Evolutionary conservation across 2,113 vertebrate species (phyloP).

Genomic region (Nipponia nippon): DNA sequence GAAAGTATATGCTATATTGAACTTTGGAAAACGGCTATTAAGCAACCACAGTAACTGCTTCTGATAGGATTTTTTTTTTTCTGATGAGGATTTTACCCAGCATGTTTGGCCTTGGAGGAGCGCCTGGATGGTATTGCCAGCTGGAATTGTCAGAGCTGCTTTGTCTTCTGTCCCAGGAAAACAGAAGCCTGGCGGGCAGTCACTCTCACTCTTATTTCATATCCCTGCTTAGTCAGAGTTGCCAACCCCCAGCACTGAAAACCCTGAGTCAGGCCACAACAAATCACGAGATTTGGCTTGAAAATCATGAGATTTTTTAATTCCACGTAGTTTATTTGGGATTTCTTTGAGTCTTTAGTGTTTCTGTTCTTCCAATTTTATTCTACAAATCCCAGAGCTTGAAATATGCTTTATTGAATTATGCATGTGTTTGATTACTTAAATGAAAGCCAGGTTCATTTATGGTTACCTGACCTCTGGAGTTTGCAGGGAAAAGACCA

Average conservation of each 20-base stretch:
- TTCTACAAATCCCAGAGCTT: background rate
- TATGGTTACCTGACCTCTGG: conserved; percentile 8
- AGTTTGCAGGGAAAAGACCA: background rate
- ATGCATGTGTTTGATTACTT: background rate
- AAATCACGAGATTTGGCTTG: conserved; percentile 53
- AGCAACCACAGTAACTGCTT: background rate
- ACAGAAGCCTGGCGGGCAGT: conserved; percentile 55
- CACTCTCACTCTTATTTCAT: conserved; percentile 52
- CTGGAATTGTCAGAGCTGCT: conserved; percentile 62
- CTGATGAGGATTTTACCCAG: conserved; percentile 51
- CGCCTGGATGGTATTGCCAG: conserved; percentile 56
- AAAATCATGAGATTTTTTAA: conserved; percentile 45
- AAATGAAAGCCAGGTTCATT: background rate
- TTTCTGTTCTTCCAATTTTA: background rate
- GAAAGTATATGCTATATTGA: background rate
- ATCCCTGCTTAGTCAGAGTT: conserved; percentile 58
- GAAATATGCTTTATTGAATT: background rate
- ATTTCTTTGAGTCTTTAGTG: background rate
- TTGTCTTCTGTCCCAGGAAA: conserved; percentile 65
- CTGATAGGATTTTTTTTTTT: background rate
- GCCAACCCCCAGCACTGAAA: conserved; percentile 49
- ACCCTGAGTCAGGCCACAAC: conserved; percentile 58
- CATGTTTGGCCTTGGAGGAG: conserved; percentile 56
- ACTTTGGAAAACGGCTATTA: conserved; percentile 25
- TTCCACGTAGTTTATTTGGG: conserved; percentile 15